Base-by-base conservation (phyloP, 1,140 invertebrate genomes). In the Drosophila ficusphila region DNA sequence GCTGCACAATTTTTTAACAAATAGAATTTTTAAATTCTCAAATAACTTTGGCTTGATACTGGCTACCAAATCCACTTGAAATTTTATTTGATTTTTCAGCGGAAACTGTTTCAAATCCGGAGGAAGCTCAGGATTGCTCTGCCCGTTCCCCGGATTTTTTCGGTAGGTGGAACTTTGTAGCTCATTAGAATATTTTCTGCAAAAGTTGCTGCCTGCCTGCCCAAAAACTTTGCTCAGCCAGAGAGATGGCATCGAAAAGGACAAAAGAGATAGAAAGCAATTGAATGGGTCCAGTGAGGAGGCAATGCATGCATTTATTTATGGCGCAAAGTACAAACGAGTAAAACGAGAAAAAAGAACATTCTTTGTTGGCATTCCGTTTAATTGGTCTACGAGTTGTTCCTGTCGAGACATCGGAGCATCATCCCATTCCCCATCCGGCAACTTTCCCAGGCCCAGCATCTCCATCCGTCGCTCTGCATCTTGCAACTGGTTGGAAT, bases 151-250 rank as follows among this genome's bases (percentile, higher is more conserved):
- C 29, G 19, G 39, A 56, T 21, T 56, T 38, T 38, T 27, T 29
- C 7, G 29, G 38, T n/a, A 31, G 34, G 29, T 42, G 44, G 36
- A 85, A 85, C 82, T 86, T 86, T 81, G 81, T 76, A 73, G 67
- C 81, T 85, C 81, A 85, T 85, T 85, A 85, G 81, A 85, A 85
- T 85, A 85, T 81, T 85, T 86, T 86, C 81, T 81, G 74, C 58
- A 70, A 36, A 71, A 71, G 42, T 67, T 49, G 52, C 65, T 49
- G 52, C 65, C 48, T 34, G 33, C 62, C 56, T 51, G 53, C 29
- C 52, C 56, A 18, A 76, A 67, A 82, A 82, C 46, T 56, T 85
- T 71, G 41, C 39, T 19, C 60, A 65, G 41, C 41, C 11, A 52
- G 49, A 38, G 49, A 29, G 23, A 21, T 14, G 7, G 18, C 44